A percentile compares a stretch with the other conserved stretches of the same genome.
phyloP scores from a whole-genome alignment of 2,113 vertebrate species.

The Alces alces region DNA sequence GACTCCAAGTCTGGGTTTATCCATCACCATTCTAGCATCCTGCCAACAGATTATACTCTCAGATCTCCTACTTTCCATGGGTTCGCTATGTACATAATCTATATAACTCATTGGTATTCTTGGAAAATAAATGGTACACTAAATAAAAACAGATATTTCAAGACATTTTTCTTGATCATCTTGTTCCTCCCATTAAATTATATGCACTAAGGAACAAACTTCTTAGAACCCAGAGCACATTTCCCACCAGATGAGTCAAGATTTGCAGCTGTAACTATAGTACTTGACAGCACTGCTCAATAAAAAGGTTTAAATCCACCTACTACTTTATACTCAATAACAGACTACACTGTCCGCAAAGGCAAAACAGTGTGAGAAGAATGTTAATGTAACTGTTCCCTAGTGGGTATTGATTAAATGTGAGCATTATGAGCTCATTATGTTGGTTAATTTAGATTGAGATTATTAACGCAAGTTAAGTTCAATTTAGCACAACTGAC shows the following conservation, averaged over 20 bases:
- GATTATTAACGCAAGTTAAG: slow-evolving; percentile 20
- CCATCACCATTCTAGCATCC: not conserved
- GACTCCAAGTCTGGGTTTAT: not conserved
- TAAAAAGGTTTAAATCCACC: slow-evolving; percentile 54
- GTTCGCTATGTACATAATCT: not conserved
- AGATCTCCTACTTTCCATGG: not conserved
- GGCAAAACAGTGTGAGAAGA: slow-evolving; percentile 36
- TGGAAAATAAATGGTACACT: not conserved
- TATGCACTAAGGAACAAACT: not conserved
- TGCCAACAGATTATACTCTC: not conserved
- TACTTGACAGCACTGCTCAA: slow-evolving; percentile 40
- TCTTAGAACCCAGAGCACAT: slow-evolving; percentile 31
- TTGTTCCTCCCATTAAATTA: slow-evolving; percentile 50
- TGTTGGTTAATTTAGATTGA: not conserved
- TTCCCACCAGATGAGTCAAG: slow-evolving; percentile 11
- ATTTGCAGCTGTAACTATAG: slow-evolving; percentile 23
- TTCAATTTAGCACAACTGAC: not conserved
- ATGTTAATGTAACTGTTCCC: not conserved
- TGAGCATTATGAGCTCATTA: slow-evolving; percentile 4
- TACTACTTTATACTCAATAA: slow-evolving; percentile 46
- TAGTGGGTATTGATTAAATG: slow-evolving; percentile 1
- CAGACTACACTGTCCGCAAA: slow-evolving; percentile 2
- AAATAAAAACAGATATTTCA: slow-evolving; percentile 46
- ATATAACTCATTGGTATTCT: not conserved
- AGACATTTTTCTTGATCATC: slow-evolving; percentile 11